Evolutionary conservation across 2,888 invertebrate species (phyloP), one percentile per base, ranked within the genome.

Genomic region (Sceliomorpha sp.): DNA sequence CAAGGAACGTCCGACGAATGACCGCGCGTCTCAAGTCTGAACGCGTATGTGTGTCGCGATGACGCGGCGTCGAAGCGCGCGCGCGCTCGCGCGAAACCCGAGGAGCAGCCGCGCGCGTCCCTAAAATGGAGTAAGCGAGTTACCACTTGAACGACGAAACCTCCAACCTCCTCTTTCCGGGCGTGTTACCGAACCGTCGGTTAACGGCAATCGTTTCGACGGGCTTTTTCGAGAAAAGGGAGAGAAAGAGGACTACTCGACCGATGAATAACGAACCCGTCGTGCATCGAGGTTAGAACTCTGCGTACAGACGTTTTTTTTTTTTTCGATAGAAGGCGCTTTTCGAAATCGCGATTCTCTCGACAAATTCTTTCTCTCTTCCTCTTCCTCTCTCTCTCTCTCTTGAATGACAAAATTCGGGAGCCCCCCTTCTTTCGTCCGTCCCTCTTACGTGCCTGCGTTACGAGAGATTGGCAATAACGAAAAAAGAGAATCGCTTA

Each of bases 391-490:
- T n/a, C n/a, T n/a, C n/a, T n/a, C n/a, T n/a, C n/a, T 17, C 1
- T 17, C 7, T 26, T 7, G 10, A 26, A 26, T 27, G 27, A 42
- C 6, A 17, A 20, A 39, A 20, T 20, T 9, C 20, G 5, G 17
- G 24, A 7, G 39, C 20, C 39, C 39, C 39, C 29, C 8, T 32
- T 13, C 20, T 26, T 31, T 50, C 17, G 13, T 40, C 51, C 29
- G 47, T 67, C 56, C 37, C 64, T 59, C 37, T 60, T 62, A n/a
- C n/a, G n/a, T 72, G 45, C 58, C 55, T 40, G 31, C 7, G 32
- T 24, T 31, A 13, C 15, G 17, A 31, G 29, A 15, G 15, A 14
- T 7, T 42, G 32, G 2, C 12, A 17, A 32, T 31, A 32, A 39
- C 15, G 37, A 37, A 13, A 9, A 29, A 29, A n/a, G 4, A 31